phyloP scores from a whole-genome alignment of 2,797 vertebrate species.

The Peromyscus attwateri region DNA sequence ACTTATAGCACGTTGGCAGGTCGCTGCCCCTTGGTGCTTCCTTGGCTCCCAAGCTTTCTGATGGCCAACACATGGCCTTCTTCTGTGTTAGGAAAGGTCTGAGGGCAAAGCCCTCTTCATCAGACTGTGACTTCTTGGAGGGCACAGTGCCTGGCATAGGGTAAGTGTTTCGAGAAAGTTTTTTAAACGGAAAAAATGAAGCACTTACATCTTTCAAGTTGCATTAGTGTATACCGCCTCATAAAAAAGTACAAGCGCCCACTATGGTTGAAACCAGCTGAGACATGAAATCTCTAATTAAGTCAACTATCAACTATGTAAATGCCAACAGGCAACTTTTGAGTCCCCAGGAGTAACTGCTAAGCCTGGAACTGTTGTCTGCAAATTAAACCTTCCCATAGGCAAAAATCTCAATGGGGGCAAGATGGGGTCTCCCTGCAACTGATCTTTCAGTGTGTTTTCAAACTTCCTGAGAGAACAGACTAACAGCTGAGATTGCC shows the following conservation, averaged over 20 bases:
- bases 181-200: conserved; percentile 53
- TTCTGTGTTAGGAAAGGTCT: neutral
- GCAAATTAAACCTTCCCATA: neutral
- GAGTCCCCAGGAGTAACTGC: conserved; percentile 2
- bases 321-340: neutral
- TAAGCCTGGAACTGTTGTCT: neutral
- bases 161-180: neutral
- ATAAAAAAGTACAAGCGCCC: conserved; percentile 36
- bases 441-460: neutral
- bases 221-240: neutral
- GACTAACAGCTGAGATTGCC: neutral
- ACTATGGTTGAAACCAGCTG: conserved; percentile 31
- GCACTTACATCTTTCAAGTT: conserved; percentile 34
- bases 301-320: conserved; percentile 29
- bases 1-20: neutral
- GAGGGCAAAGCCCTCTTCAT: neutral
- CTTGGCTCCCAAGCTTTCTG: neutral
- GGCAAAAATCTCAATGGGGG: neutral
- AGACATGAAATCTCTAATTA: conserved; percentile 64
- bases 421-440: neutral
- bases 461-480: neutral
- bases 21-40: neutral
- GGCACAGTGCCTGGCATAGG: neutral
- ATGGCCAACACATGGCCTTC: neutral
- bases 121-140: neutral